Conservation (phyloP, 2,113 vertebrate genomes). For the Rafetus swinhoei region DNA sequence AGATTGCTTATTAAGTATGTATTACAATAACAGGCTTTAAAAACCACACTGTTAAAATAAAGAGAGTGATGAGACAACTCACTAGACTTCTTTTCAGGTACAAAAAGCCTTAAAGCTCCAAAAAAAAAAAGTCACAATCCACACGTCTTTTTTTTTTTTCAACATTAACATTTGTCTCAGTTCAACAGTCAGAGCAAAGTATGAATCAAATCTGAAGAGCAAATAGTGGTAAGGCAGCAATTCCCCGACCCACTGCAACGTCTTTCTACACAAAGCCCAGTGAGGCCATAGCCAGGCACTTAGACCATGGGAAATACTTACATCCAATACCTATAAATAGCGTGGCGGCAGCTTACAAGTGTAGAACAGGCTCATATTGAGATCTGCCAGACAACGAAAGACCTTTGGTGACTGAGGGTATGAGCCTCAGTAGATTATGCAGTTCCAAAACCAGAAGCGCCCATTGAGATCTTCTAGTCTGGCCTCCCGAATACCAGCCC, state of each 20-base stretch:
- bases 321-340: background rate
- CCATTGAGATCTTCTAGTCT: background rate
- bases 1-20: background rate
- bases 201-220: too few species aligned
- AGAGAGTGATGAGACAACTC: background rate
- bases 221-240: fast-evolving
- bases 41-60: background rate
- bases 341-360: background rate
- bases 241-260: fast-evolving
- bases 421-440: background rate
- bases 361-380: background rate
- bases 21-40: background rate
- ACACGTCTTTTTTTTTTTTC: too few species aligned
- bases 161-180: background rate
- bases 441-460: background rate
- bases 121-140: too few species aligned
- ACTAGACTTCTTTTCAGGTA: background rate
- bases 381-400: background rate
- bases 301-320: background rate
- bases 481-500: too few species aligned
- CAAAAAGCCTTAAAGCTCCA: too few species aligned
- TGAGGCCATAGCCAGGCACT: fast-evolving
- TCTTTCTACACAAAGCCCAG: background rate
- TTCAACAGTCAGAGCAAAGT: background rate
- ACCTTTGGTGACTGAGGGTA: background rate